phyloP scores from a whole-genome alignment of 2,797 vertebrate genomes.

The Lagorchestes hirsutus region DNA sequence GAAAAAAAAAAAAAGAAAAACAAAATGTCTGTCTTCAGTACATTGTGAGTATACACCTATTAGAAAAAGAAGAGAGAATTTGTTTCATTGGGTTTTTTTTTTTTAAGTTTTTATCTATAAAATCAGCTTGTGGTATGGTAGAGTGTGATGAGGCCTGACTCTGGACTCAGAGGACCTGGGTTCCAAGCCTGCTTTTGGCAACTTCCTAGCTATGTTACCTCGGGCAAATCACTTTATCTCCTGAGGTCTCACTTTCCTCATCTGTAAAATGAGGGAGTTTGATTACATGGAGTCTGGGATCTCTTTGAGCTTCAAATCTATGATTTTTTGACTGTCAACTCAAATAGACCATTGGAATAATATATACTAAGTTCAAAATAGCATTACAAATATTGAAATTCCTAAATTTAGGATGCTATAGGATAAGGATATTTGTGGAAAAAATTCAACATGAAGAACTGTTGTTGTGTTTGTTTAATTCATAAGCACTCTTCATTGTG shows the following conservation, averaged over 20 bases:
- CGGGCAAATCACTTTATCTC: not conserved
- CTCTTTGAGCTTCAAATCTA: not conserved
- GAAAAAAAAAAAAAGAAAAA: not conserved
- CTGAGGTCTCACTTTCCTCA: not conserved
- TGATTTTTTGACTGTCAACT: not conserved
- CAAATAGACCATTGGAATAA: not conserved
- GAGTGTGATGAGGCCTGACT: not conserved
- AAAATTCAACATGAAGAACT: constrained; percentile 46
- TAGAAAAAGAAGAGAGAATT: constrained; percentile 14
- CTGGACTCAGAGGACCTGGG: not conserved
- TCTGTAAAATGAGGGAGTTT: not conserved
- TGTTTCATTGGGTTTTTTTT: constrained; percentile 25
- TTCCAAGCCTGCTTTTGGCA: not conserved
- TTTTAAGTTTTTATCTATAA: not conserved
- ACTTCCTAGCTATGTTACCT: not conserved
- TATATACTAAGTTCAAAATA: not conserved
- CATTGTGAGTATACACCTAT: not conserved
- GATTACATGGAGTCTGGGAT: not conserved
- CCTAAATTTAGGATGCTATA: constrained; percentile 37
- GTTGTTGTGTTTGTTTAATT: constrained; percentile 29
- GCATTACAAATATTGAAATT: constrained; percentile 13
- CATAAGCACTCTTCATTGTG: constrained; percentile 39
- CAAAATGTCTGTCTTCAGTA: not conserved
- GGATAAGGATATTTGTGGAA: constrained; percentile 31
- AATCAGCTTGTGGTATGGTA: not conserved